A percentile compares a stretch with the other conserved stretches of the same genome.
Evolutionary conservation across 2,797 vertebrate species (phyloP).

Genomic region (Sebastes melanostomus): DNA sequence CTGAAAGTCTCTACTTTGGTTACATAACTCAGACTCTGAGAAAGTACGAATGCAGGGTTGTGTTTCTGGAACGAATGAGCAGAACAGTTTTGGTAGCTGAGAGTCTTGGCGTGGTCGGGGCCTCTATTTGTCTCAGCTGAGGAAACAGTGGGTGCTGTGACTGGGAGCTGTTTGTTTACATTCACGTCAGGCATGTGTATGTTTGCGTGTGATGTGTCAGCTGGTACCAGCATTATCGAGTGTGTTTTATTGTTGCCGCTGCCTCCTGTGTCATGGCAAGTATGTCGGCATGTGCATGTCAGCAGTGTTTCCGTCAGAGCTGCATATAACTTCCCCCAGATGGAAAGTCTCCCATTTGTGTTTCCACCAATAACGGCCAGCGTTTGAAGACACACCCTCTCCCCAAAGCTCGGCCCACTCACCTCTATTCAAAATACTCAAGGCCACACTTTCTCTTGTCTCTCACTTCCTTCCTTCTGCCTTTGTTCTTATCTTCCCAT

Average conservation of each 20-base stretch:
- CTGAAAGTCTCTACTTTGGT: not conserved
- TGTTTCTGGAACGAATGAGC: constrained; percentile 34
- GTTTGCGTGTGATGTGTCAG: constrained; percentile 53
- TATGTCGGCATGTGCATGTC: constrained; percentile 23
- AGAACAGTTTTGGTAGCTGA: constrained; percentile 44
- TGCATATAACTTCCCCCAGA: constrained; percentile 50
- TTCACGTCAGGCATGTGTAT: constrained; percentile 50
- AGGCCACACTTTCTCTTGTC: constrained; percentile 51
- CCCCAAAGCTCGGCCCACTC: constrained; percentile 50
- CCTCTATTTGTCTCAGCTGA: constrained; percentile 57
- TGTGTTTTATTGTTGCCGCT: constrained; percentile 36
- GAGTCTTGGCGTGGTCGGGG: not conserved
- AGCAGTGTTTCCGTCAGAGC: constrained; percentile 10
- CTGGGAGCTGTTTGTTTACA: constrained; percentile 56
- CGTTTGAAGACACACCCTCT: constrained; percentile 68
- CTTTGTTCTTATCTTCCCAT: not conserved
- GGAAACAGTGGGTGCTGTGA: constrained; percentile 52
- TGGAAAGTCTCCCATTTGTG: constrained; percentile 42
- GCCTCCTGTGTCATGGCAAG: constrained; percentile 45
- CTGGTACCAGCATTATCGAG: constrained; percentile 45
- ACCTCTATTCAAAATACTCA: constrained; percentile 65
- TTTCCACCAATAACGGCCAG: constrained; percentile 68
- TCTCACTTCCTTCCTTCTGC: not conserved
- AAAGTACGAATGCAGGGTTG: not conserved
- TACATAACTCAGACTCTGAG: constrained; percentile 13